These are phyloP conservation scores for Spatula clypeata DNA, from an alignment of 2,797 vertebrate species.

Conservation along the genomic window DNA sequence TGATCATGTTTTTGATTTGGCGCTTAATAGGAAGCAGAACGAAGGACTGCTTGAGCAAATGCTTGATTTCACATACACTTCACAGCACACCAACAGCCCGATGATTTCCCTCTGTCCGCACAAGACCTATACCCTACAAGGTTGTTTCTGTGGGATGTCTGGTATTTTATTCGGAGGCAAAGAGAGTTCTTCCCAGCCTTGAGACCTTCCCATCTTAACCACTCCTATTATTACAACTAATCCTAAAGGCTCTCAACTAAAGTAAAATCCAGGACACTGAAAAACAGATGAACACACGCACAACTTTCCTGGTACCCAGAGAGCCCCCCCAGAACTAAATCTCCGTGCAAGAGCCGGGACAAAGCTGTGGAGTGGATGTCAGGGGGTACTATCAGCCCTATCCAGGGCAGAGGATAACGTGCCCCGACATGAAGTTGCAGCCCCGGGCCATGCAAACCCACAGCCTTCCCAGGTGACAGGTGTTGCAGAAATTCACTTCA, in stretches of 20 bases:
- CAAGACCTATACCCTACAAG: background rate
- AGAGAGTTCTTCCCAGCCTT: background rate
- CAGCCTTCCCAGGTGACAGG: slow-evolving; percentile 67
- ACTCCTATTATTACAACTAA: background rate
- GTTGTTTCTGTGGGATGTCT: background rate
- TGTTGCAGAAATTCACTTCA: slow-evolving; percentile 23
- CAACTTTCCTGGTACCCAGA: background rate
- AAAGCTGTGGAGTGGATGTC: background rate
- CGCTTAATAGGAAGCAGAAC: background rate
- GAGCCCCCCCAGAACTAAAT: background rate
- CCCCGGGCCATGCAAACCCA: slow-evolving; percentile 26
- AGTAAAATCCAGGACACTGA: background rate
- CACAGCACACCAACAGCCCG: background rate
- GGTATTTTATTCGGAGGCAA: background rate
- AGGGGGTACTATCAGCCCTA: background rate
- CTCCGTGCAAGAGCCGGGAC: background rate
- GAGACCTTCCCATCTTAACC: slow-evolving; percentile 11
- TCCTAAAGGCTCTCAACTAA: background rate
- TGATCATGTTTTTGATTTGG: background rate
- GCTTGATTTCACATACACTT: background rate
- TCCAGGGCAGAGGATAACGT: slow-evolving; percentile 3
- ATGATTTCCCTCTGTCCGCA: background rate
- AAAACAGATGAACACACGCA: rapidly evolving
- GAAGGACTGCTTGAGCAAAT: background rate
- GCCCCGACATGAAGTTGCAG: slow-evolving; percentile 9